phyloP scores from a whole-genome alignment of 2,888 invertebrate genomes.

The Augochlorella aurata region DNA sequence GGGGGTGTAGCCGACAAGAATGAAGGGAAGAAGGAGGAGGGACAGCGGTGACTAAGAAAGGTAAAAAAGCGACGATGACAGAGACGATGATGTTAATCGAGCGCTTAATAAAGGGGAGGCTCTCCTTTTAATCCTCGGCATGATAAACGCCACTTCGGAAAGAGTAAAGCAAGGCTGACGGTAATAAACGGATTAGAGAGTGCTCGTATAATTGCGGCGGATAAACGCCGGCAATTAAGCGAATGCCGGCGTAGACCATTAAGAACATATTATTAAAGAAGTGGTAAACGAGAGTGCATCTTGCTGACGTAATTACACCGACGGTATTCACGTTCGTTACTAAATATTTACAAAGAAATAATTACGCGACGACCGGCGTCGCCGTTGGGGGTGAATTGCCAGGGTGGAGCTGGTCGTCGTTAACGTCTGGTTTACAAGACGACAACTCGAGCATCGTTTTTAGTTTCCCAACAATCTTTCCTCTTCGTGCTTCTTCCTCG shows the following conservation, averaged over 20 bases:
- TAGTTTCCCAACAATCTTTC: neutral
- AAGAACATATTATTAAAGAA: conserved; percentile 68
- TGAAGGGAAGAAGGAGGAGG: neutral
- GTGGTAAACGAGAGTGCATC: conserved; percentile 55
- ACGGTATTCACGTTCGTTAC: conserved; percentile 27
- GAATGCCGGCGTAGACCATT: conserved; percentile 59
- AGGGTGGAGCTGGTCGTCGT: neutral
- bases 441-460: conserved; percentile 8
- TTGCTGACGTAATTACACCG: conserved; percentile 31
- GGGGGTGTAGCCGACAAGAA: neutral
- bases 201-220: conserved; percentile 67
- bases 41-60: too few relatives aligned
- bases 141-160: conserved; percentile 63
- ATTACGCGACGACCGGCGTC: conserved; percentile 13
- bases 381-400: neutral
- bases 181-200: conserved; percentile 71
- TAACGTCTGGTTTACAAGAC: conserved; percentile 7
- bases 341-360: conserved; percentile 49
- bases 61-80: neutral
- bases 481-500: neutral
- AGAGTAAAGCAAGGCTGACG: conserved; percentile 63
- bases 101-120: conserved; percentile 65
- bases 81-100: conserved; percentile 60
- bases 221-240: conserved; percentile 67
- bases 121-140: conserved; percentile 60